These are phyloP conservation scores for Rhimphoctona megacephalus DNA, from an alignment of 2,888 invertebrate species.

Conservation along the genomic window DNA sequence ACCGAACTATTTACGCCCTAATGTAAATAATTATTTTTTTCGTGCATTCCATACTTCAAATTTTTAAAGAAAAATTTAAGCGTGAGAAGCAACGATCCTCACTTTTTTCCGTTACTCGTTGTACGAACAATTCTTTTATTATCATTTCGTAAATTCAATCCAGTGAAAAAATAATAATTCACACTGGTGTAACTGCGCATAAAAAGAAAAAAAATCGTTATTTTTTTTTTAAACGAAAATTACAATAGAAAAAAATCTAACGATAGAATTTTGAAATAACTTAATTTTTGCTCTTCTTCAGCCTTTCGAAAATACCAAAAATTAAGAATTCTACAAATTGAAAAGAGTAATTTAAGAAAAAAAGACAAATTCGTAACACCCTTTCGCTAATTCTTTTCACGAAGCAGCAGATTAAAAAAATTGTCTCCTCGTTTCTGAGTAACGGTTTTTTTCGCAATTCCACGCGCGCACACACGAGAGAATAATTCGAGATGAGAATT, in stretches of 20 bases:
- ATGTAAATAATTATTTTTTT: constrained; percentile 1
- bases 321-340: not conserved
- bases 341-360: not conserved
- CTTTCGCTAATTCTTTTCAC: not conserved
- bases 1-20: not conserved
- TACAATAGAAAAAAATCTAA: not conserved
- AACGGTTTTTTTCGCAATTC: constrained; percentile 5
- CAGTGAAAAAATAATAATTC: too few species aligned
- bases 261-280: not conserved
- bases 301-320: not conserved
- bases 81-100: not conserved
- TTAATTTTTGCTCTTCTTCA: not conserved
- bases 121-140: not conserved
- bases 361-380: not conserved
- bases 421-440: not conserved
- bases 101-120: not conserved
- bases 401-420: not conserved
- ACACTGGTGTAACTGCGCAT: too few species aligned
- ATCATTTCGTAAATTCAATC: too few species aligned
- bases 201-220: not conserved
- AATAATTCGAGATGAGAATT: constrained; percentile 23
- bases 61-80: not conserved
- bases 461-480: not conserved
- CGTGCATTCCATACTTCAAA: constrained; percentile 1
- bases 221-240: not conserved